phyloP scores from a whole-genome alignment of 2,113 vertebrate genomes.

The Monarcha castaneiventris region DNA sequence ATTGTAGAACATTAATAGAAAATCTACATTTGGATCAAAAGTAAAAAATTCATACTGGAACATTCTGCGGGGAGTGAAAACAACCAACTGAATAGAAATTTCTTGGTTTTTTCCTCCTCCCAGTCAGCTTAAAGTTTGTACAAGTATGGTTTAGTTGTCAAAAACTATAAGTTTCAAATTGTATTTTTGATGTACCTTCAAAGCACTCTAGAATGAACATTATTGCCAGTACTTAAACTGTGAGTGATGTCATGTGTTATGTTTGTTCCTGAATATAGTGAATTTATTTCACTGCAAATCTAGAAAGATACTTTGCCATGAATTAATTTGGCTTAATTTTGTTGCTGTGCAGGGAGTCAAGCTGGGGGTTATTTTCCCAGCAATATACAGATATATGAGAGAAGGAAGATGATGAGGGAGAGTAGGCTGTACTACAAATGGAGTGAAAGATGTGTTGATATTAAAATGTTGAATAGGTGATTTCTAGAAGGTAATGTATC shows the following conservation, averaged over 20 bases:
- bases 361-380: not conserved
- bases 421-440: not conserved
- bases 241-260: not conserved
- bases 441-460: not conserved
- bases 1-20: not conserved
- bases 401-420: not conserved
- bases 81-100: not conserved
- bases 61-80: not conserved
- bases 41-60: not conserved
- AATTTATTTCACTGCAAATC: not conserved
- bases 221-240: not conserved
- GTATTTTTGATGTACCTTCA: not conserved
- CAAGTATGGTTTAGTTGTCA: not conserved
- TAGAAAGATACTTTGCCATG: not conserved
- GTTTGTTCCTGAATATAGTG: not conserved
- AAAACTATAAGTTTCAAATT: not conserved
- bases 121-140: not conserved
- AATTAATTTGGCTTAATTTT: not conserved
- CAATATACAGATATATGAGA: not conserved
- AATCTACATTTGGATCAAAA: not conserved
- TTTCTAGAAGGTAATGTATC: not conserved
- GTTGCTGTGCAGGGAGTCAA: not conserved
- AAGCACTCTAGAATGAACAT: not conserved
- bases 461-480: not conserved
- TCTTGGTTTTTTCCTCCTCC: rapidly evolving